phyloP scores from a whole-genome alignment of 35 echinoderm and acorn worm species.

The Acanthaster planci region DNA sequence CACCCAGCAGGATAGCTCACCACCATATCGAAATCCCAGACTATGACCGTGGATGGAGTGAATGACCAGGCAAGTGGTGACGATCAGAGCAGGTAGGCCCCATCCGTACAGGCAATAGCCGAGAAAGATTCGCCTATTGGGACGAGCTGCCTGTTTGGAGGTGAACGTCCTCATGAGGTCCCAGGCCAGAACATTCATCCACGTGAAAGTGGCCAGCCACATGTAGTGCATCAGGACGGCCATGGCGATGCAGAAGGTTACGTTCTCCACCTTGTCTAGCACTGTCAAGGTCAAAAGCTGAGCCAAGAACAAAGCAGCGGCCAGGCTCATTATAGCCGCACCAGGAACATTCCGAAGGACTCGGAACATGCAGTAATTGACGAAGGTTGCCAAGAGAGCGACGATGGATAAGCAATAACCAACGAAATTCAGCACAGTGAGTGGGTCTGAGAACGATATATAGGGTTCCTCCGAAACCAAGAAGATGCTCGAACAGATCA shows the following conservation, averaged over 20 bases:
- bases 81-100: constrained; percentile 40
- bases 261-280: constrained; percentile 16
- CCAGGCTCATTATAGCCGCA: constrained; percentile 26
- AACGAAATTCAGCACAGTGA: constrained; percentile 11
- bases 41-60: not conserved
- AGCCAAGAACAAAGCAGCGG: constrained; percentile 24
- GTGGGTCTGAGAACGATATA: constrained; percentile 14
- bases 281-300: constrained; percentile 36
- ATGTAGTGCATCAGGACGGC: constrained; percentile 31
- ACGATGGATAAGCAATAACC: constrained; percentile 23
- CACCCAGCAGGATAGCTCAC: constrained; percentile 31
- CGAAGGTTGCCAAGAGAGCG: constrained; percentile 9
- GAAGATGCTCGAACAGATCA: not conserved
- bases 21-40: constrained; percentile 28
- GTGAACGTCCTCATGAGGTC: constrained; percentile 47
- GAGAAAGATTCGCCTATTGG: not conserved
- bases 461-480: not conserved
- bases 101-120: constrained; percentile 49
- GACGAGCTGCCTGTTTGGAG: not conserved
- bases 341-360: constrained; percentile 46
- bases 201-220: constrained; percentile 41
- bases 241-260: constrained; percentile 13
- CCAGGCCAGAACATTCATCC: constrained; percentile 61
- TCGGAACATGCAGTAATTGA: constrained; percentile 38
- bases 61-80: constrained; percentile 24